Evolutionary conservation across 1,140 invertebrate genomes (phyloP).

Genomic region (Helicoverpa zea): DNA sequence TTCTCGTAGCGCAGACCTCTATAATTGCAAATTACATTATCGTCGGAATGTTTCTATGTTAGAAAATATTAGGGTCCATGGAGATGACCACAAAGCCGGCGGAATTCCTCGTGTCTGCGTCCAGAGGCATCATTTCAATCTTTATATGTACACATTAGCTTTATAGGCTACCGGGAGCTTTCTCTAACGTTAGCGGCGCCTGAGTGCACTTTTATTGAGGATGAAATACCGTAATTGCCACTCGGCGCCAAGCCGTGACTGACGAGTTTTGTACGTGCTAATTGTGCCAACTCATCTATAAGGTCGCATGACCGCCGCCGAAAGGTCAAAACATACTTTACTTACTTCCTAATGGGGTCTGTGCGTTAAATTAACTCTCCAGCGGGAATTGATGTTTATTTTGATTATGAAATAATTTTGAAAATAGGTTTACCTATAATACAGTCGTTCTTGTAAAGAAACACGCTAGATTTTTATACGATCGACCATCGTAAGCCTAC

Average conservation of each 20-base stretch:
- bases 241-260: conserved; percentile 74
- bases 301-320: conserved; percentile 44
- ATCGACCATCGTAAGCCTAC: background rate
- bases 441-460: background rate
- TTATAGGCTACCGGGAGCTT: conserved; percentile 76
- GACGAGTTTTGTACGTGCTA: conserved; percentile 76
- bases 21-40: conserved; percentile 17
- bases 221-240: conserved; percentile 83
- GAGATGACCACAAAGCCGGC: conserved; percentile 15
- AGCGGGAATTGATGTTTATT: conserved; percentile 37
- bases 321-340: conserved; percentile 53
- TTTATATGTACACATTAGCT: conserved; percentile 81
- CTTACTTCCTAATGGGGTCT: conserved; percentile 43
- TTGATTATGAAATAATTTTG: conserved; percentile 22
- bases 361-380: conserved; percentile 32
- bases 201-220: conserved; percentile 83
- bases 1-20: conserved; percentile 10
- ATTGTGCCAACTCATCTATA: conserved; percentile 64
- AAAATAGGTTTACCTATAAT: background rate
- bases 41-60: conserved; percentile 16
- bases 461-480: background rate
- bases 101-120: conserved; percentile 36
- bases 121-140: conserved; percentile 76
- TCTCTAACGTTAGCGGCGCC: conserved; percentile 71
- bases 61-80: conserved; percentile 2